Base-by-base conservation (phyloP, 2,113 vertebrate genomes). In the Tenrec ecaudatus region DNA sequence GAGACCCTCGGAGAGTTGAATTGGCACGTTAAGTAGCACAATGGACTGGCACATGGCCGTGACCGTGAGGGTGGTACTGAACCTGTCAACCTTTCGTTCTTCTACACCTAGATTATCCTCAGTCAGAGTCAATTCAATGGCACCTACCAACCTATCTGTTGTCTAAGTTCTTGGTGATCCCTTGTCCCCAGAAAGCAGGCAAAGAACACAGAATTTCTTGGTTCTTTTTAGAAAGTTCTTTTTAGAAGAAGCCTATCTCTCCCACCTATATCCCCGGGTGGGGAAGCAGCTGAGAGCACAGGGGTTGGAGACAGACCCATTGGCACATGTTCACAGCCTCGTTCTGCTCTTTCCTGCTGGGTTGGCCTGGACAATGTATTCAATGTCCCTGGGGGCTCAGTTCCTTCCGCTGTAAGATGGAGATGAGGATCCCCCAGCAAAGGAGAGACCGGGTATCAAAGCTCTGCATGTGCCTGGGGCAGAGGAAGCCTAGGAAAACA, bases 341-440 rank as follows among this genome's bases (percentile, higher is more conserved):
- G n/a, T 91, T 64, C 40, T 79, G 25, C 0, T 58, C 40, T 36
- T 62, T 86, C 75, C 83, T 92, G 64, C 57, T 95, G 0, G 79
- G 33, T 77, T 43, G 89, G 62, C 73, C 43, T 85, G 69, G 68
- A 53, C n/a, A 92, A 60, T 76, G 94, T 91, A 60, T 9, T 75
- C 36, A 31, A 3, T 2, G 2, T n/a, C 15, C 36, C 82, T 47
- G 2, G 43, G 27, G 36, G 2, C 76, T 96, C 10, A 17, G 58
- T 83, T 94, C 69, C 75, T 31, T 71, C 31, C 68, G 16, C 38
- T 93, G 31, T 75, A 92, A 90, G 62, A 58, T 31, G 36, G 57
- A 69, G 64, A 9, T 82, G 88, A 43, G 14, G 82, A 40, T 19
- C 2, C 15, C 83, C 33, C 25, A 83, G 75, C 47, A 88, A 64